These are phyloP conservation scores for Fopius arisanus DNA, from an alignment of 1,140 invertebrate species.

Conservation along the genomic window DNA sequence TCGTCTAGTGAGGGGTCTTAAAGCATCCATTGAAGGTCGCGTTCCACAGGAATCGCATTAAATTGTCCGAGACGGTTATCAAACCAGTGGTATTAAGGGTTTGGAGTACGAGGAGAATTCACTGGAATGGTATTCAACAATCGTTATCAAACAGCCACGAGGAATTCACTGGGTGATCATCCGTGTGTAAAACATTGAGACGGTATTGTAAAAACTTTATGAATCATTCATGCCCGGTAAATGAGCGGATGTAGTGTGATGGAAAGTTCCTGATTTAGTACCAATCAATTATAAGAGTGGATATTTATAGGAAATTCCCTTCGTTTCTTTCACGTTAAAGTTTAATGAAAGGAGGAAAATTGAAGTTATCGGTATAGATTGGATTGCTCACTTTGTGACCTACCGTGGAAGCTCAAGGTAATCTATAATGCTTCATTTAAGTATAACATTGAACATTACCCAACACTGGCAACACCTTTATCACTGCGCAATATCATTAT, in stretches of 20 bases:
- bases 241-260: not conserved
- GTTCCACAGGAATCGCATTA: constrained; percentile 26
- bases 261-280: not conserved
- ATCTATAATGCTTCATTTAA: not conserved
- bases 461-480: not conserved
- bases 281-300: not conserved
- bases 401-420: not conserved
- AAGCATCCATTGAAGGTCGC: constrained; percentile 33
- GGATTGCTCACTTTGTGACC: not conserved
- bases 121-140: constrained; percentile 28
- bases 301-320: not conserved
- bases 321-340: not conserved
- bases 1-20: constrained; percentile 33
- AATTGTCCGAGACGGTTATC: constrained; percentile 15
- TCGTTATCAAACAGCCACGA: not conserved
- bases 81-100: not conserved
- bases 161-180: not conserved
- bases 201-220: not conserved
- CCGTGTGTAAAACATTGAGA: not conserved
- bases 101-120: constrained; percentile 34
- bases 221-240: not conserved
- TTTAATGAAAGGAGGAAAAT: not conserved
- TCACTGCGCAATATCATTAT: not conserved
- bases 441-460: not conserved
- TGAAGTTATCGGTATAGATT: not conserved